Percentiles rank a stretch among this genome's conserved stretches.
phyloP scores from a whole-genome alignment of 2,888 invertebrate genomes.

The Ophioninae sp. region DNA sequence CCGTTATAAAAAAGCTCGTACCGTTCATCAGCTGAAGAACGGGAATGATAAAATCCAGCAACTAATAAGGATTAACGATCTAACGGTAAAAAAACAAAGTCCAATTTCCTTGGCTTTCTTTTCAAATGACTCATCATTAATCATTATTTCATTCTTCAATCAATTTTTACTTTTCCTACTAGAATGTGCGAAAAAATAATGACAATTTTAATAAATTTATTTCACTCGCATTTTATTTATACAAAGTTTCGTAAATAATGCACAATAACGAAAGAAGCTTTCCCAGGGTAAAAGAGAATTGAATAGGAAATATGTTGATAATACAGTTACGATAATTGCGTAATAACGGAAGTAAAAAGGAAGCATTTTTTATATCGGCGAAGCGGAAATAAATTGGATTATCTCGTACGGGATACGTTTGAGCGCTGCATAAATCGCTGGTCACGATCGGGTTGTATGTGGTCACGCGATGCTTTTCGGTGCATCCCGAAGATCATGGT shows the following conservation, averaged over 20 bases:
- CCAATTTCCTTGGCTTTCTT: neutral
- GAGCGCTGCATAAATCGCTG: slow-evolving; percentile 16
- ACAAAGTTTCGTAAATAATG: neutral
- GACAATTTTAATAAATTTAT: neutral
- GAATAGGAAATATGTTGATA: neutral
- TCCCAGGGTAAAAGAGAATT: neutral
- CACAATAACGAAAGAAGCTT: neutral
- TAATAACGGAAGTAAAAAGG: slow-evolving; percentile 24
- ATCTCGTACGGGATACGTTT: slow-evolving; percentile 42
- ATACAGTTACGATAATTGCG: neutral
- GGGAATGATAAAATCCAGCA: slow-evolving; percentile 7
- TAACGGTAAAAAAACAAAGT: slow-evolving; percentile 9
- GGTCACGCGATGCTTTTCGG: slow-evolving; percentile 57
- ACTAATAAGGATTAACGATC: neutral
- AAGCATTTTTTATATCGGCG: slow-evolving; percentile 8
- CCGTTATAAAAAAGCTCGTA: slow-evolving; percentile 39
- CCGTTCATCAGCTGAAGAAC: slow-evolving; percentile 27
- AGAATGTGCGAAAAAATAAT: neutral
- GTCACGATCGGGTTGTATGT: slow-evolving; percentile 43
- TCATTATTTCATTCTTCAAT: neutral
- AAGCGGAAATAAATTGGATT: slow-evolving; percentile 50
- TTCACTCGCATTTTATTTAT: neutral
- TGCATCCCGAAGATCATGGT: slow-evolving; percentile 50
- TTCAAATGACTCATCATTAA: neutral
- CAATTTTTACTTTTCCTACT: neutral